Evolutionary conservation across 1,140 invertebrate species (phyloP).

Genomic region (Neotoxoptera formosana): DNA sequence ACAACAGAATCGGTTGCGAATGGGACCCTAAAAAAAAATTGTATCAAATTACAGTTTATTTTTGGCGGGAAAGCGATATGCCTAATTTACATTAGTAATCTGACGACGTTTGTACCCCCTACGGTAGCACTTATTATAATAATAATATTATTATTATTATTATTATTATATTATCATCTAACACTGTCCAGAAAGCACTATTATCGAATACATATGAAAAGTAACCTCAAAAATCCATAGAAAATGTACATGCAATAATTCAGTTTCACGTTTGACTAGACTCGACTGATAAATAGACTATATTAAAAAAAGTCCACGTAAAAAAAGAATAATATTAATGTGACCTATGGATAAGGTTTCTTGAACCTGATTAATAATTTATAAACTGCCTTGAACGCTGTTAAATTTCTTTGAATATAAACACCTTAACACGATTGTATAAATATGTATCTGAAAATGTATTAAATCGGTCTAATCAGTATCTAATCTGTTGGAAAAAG

Average conservation of each 20-base stretch:
- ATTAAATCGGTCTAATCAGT: neutral
- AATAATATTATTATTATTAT: neutral
- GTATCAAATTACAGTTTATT: neutral
- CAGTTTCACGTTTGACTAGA: neutral
- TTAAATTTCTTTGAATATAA: neutral
- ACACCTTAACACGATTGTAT: neutral
- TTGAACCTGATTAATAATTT: constrained; percentile 53
- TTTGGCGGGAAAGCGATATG: neutral
- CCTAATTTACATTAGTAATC: neutral
- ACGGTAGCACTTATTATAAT: neutral
- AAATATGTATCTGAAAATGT: neutral
- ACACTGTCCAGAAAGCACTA: neutral
- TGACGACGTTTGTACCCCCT: neutral
- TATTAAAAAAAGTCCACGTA: neutral
- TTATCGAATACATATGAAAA: neutral
- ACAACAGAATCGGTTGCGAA: neutral
- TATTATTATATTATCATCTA: neutral
- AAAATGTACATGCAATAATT: neutral
- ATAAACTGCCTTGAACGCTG: constrained; percentile 21
- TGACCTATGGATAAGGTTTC: constrained; percentile 55
- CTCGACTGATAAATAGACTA: constrained; percentile 23
- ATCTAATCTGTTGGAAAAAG: neutral
- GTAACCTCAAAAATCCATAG: neutral
- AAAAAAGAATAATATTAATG: constrained; percentile 28
- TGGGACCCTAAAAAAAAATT: neutral